phyloP scores from a whole-genome alignment of 2,888 invertebrate genomes.

The Tenthredo livida region DNA sequence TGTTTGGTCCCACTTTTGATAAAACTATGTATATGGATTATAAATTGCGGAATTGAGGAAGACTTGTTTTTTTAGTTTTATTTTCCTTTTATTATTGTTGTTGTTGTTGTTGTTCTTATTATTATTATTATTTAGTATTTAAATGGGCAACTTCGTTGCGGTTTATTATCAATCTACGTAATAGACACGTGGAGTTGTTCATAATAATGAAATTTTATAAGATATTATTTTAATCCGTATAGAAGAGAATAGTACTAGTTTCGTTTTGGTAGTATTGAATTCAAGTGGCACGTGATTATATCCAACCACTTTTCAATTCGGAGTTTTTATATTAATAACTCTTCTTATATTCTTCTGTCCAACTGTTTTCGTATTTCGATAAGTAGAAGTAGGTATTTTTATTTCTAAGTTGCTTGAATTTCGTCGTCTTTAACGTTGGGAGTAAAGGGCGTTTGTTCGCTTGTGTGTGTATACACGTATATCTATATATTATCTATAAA shows the following conservation, averaged over 20 bases:
- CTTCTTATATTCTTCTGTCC: background rate
- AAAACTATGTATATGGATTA: background rate
- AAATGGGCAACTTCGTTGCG: background rate
- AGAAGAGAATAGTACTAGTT: background rate
- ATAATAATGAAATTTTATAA: conserved; percentile 4
- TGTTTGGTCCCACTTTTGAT: conserved; percentile 31
- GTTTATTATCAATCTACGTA: background rate
- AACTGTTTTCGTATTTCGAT: background rate
- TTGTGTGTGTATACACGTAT: background rate
- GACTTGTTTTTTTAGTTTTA: background rate
- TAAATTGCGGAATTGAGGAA: background rate
- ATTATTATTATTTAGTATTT: background rate
- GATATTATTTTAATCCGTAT: background rate
- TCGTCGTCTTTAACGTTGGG: conserved; percentile 1
- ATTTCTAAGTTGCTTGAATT: background rate
- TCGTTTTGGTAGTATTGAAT: background rate
- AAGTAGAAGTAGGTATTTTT: background rate
- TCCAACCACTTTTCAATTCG: background rate
- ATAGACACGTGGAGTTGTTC: conserved; percentile 3
- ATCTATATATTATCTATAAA: background rate
- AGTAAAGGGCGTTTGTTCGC: conserved; percentile 23
- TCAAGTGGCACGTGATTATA: background rate
- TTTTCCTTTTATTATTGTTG: too few relatives aligned
- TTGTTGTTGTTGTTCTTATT: too few relatives aligned
- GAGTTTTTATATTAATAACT: background rate